Conservation (phyloP, 2,113 vertebrate genomes). For the Anguilla rostrata region DNA sequence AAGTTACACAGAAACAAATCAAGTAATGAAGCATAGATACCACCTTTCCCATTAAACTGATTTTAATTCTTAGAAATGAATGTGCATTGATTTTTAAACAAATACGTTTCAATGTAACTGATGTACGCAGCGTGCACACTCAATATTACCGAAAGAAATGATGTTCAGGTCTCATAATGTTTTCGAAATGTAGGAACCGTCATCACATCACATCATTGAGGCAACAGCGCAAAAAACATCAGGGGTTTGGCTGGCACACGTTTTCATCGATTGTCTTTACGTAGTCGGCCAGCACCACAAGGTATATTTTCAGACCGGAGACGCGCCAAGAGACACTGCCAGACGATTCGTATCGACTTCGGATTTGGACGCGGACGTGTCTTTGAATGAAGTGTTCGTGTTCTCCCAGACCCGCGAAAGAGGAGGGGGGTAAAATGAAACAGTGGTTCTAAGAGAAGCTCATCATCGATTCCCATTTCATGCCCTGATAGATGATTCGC, state of each 20-base stretch:
- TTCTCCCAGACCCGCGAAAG: neutral
- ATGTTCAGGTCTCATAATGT: neutral
- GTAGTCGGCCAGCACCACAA: neutral
- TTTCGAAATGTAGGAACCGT: neutral
- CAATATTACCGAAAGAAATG: neutral
- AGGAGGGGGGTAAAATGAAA: neutral
- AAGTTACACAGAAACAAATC: too few species aligned
- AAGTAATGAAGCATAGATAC: too few species aligned
- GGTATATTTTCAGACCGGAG: neutral
- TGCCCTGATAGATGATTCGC: neutral
- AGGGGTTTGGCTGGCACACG: neutral
- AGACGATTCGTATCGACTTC: neutral
- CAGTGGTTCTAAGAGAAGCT: neutral
- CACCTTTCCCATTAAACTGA: too few species aligned
- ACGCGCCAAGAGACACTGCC: neutral
- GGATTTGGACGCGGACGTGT: neutral
- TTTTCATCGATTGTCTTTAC: neutral
- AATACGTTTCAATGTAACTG: too few species aligned
- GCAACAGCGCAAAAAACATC: neutral
- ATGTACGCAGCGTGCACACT: too few species aligned
- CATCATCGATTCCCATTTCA: constrained; percentile 1
- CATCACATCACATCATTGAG: neutral
- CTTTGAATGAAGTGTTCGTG: neutral
- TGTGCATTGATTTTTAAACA: too few species aligned
- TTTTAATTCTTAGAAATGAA: too few species aligned